These are phyloP conservation scores for Leguminivora glycinivorella DNA, from an alignment of 1,140 invertebrate species.

Conservation along the genomic window DNA sequence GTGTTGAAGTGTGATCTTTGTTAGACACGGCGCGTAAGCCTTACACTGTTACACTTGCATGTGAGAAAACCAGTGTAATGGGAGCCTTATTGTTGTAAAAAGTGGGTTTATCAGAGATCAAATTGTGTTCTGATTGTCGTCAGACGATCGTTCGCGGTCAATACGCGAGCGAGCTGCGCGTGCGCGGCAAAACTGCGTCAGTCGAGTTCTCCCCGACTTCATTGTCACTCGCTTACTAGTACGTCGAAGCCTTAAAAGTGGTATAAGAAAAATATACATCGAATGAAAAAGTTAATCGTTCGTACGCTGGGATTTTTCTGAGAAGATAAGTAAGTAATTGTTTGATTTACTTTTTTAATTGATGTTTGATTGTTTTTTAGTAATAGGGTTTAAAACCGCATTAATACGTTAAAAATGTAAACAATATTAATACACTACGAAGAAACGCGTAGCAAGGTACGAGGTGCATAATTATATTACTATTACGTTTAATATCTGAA, in stretches of 20 bases:
- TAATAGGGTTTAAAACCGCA: background rate
- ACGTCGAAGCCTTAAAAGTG: constrained; percentile 13
- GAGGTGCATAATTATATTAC: too few relatives aligned
- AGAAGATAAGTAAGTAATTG: constrained; percentile 7
- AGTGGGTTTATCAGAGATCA: background rate
- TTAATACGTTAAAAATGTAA: background rate
- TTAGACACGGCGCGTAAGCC: background rate
- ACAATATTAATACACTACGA: too few relatives aligned
- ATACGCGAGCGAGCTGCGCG: background rate
- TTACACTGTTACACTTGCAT: background rate
- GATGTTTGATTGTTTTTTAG: background rate
- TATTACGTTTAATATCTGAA: too few relatives aligned
- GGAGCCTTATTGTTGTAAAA: background rate
- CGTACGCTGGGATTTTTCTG: background rate
- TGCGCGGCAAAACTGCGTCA: constrained; percentile 3
- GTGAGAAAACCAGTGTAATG: background rate
- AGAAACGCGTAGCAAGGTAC: too few relatives aligned
- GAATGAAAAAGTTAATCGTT: constrained; percentile 12
- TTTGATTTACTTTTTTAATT: background rate
- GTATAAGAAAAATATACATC: background rate
- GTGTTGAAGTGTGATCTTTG: constrained; percentile 2
- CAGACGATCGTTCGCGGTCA: background rate
- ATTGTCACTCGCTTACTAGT: constrained; percentile 16
- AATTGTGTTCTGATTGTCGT: background rate
- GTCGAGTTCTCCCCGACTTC: constrained; percentile 2